Conservation (phyloP, 1,140 invertebrate species). For the Drosophila repleta region DNA sequence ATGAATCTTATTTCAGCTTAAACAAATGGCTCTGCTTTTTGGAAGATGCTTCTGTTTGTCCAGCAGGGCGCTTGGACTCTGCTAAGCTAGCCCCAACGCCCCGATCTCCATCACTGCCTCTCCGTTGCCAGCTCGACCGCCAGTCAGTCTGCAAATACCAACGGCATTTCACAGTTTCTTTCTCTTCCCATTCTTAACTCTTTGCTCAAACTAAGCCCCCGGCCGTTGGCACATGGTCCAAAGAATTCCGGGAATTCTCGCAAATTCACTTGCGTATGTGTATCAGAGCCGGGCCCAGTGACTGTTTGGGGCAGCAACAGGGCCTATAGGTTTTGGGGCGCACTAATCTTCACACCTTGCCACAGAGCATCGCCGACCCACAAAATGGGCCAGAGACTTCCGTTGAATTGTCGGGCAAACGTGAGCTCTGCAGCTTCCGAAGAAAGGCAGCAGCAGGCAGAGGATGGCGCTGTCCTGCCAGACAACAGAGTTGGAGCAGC, state of each 20-base stretch:
- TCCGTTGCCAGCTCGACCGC: constrained; percentile 14
- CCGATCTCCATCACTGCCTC: neutral
- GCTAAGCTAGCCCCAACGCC: neutral
- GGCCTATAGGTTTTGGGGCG: constrained; percentile 49
- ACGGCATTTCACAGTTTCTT: constrained; percentile 19
- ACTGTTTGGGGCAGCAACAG: constrained; percentile 13
- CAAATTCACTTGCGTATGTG: constrained; percentile 26
- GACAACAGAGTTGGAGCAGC: constrained; percentile 15
- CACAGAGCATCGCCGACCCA: constrained; percentile 39
- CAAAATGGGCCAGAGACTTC: constrained; percentile 49
- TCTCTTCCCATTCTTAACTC: constrained; percentile 4
- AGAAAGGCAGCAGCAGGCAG: constrained; percentile 50
- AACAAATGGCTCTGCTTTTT: neutral
- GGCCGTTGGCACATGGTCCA: constrained; percentile 9
- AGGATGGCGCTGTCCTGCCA: constrained; percentile 43
- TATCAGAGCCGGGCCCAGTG: constrained; percentile 25
- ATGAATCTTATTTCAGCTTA: neutral
- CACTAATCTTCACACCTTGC: constrained; percentile 79
- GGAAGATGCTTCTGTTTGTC: constrained; percentile 2
- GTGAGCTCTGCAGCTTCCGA: constrained; percentile 69
- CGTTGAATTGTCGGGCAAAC: constrained; percentile 73
- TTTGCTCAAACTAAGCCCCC: constrained; percentile 42
- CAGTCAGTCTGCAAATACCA: constrained; percentile 61
- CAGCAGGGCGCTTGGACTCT: neutral
- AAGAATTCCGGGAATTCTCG: constrained; percentile 66